phyloP scores from a whole-genome alignment of 2,797 vertebrate genomes.

The Anolis apletophallus region DNA sequence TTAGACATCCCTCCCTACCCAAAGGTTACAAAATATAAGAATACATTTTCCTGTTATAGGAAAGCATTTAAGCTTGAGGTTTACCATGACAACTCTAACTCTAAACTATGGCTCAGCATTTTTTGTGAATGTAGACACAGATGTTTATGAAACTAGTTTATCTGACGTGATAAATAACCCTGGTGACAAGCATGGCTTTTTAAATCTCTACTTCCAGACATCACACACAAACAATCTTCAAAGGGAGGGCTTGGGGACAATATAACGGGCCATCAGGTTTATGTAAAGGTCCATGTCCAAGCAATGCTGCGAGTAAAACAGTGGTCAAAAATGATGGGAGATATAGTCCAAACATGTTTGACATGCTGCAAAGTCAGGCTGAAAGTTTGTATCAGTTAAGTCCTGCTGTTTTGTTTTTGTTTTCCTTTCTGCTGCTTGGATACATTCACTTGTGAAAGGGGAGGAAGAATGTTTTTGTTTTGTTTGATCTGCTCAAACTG shows the following conservation, averaged over 20 bases:
- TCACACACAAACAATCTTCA: neutral
- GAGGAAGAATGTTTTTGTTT: neutral
- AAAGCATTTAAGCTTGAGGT: neutral
- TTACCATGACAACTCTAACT: neutral
- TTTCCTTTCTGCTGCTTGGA: neutral
- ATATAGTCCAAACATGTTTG: neutral
- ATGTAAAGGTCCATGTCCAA: neutral
- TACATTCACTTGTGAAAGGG: neutral
- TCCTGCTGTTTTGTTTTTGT: neutral
- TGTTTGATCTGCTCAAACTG: neutral
- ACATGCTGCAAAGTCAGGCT: neutral
- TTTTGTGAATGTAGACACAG: neutral
- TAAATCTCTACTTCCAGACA: neutral
- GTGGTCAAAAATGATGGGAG: neutral
- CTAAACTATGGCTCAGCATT: neutral
- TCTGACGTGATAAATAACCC: neutral
- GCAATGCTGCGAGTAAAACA: neutral
- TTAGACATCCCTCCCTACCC: too few relatives aligned
- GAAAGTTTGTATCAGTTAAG: too few relatives aligned
- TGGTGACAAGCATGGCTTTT: neutral
- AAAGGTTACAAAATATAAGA: neutral
- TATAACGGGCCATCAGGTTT: neutral
- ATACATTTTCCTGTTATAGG: neutral
- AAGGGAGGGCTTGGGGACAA: neutral
- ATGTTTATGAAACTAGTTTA: neutral